phyloP scores from a whole-genome alignment of 2,113 vertebrate genomes.

The Archocentrus centrarchus region DNA sequence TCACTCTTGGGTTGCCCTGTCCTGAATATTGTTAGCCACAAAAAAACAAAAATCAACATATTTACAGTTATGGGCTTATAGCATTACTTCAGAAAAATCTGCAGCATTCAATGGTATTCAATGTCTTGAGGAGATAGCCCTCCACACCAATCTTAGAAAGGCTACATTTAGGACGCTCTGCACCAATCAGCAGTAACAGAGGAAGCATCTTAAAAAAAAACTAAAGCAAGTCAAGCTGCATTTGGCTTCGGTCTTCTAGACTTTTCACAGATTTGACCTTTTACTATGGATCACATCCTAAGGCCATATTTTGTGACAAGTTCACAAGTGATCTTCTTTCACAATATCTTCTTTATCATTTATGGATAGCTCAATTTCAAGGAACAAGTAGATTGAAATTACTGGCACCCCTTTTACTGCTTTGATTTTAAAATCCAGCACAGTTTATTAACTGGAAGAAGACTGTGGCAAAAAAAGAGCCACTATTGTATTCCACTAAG shows the following conservation, averaged over 20 bases:
- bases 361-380: neutral
- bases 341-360: rapidly evolving
- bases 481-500: neutral
- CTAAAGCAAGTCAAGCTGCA: neutral
- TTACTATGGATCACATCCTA: neutral
- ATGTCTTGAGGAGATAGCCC: too few species aligned
- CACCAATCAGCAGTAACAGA: too few species aligned
- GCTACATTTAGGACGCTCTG: neutral
- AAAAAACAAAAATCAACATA: too few species aligned
- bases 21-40: too few species aligned
- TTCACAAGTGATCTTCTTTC: too few species aligned
- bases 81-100: too few species aligned
- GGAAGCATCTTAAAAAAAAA: too few species aligned
- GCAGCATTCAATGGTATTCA: too few species aligned
- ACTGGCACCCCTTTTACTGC: neutral
- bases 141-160: neutral
- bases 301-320: rapidly evolving
- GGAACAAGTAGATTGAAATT: neutral
- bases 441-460: conserved; percentile 4
- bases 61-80: too few species aligned
- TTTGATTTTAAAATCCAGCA: neutral
- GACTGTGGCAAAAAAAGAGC: neutral
- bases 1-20: too few species aligned
- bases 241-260: neutral
- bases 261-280: neutral